phyloP scores from a whole-genome alignment of 2,797 vertebrate species.

The Gallinago stenura region DNA sequence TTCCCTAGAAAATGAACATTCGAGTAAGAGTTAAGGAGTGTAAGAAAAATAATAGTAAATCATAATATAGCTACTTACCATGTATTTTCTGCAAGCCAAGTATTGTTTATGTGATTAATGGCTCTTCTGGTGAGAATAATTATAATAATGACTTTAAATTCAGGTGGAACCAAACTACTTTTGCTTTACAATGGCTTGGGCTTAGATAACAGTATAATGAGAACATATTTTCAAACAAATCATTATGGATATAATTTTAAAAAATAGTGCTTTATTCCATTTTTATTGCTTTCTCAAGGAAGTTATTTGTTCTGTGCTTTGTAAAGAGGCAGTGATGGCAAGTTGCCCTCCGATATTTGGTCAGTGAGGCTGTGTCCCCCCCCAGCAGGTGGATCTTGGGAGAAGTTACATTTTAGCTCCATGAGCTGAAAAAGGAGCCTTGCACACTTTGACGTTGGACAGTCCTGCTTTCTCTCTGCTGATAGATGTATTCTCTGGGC shows the following conservation, averaged over 20 bases:
- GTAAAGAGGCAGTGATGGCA: neutral
- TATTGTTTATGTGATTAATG: constrained; percentile 58
- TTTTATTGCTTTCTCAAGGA: constrained; percentile 7
- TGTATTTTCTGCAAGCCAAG: neutral
- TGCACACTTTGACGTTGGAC: neutral
- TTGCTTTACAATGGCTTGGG: constrained; percentile 61
- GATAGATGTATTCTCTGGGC: neutral
- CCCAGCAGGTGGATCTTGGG: neutral
- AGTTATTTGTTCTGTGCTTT: neutral
- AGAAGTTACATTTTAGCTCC: neutral
- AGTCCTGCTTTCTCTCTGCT: neutral
- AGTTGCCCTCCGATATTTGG: neutral
- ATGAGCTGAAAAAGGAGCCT: neutral
- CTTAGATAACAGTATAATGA: constrained; percentile 2
- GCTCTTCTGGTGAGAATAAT: constrained; percentile 33
- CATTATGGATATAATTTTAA: neutral
- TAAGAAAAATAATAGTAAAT: neutral
- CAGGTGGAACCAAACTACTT: neutral
- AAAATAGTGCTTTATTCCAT: neutral
- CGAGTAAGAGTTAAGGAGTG: neutral
- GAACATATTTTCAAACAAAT: constrained; percentile 20
- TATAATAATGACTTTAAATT: constrained; percentile 48
- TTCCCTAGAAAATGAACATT: neutral
- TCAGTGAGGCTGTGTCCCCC: neutral
- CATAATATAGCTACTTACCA: neutral